phyloP scores from a whole-genome alignment of 2,888 invertebrate species.

The Aradus depressus region DNA sequence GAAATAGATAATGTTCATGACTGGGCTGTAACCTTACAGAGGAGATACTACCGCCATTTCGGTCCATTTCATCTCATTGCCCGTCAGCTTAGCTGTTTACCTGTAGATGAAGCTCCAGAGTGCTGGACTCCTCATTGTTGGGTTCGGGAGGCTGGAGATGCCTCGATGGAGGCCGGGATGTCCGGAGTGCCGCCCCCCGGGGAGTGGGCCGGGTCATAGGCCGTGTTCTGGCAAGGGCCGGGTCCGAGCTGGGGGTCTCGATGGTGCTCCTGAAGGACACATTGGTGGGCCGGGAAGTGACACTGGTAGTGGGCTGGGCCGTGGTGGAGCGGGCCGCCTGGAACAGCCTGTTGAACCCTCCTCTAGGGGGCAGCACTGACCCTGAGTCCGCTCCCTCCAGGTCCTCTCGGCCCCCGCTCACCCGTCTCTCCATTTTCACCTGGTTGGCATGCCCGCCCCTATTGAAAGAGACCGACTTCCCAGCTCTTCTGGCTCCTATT shows the following conservation, averaged over 20 bases:
- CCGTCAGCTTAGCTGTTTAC: too few species aligned
- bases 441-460: too few species aligned
- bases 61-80: conserved; percentile 10
- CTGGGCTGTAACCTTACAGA: too few species aligned
- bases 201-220: conserved; percentile 21
- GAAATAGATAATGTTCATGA: too few species aligned
- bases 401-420: neutral
- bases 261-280: conserved; percentile 26
- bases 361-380: neutral
- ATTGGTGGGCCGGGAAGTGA: conserved; percentile 22
- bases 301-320: conserved; percentile 8
- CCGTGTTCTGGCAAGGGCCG: conserved; percentile 18
- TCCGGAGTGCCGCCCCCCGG: conserved; percentile 1
- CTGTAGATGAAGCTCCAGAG: conserved; percentile 29
- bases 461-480: too few species aligned
- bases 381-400: conserved; percentile 1
- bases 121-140: conserved; percentile 37
- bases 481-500: neutral
- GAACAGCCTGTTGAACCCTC: conserved; percentile 4
- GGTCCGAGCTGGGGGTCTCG: conserved; percentile 23
- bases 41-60: too few species aligned
- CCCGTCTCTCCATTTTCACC: too few species aligned
- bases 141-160: conserved; percentile 30
- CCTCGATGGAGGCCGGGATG: conserved; percentile 24
- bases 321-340: conserved; percentile 8